A percentile compares a stretch with the other conserved stretches of the same genome.
These are phyloP conservation scores for Heliconius himera DNA, from an alignment of 1,140 invertebrate genomes.

Conservation along the genomic window DNA sequence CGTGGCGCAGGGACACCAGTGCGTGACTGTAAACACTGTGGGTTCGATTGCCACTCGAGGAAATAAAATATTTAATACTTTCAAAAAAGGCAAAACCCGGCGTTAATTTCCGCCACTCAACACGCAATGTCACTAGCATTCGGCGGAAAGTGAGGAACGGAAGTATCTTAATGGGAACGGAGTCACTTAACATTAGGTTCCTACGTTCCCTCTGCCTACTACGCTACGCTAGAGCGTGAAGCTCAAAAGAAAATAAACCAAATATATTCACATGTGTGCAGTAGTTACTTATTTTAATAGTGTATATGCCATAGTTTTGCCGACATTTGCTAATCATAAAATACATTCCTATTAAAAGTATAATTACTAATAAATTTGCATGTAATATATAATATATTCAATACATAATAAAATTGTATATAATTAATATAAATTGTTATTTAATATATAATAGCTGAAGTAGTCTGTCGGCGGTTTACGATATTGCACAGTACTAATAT, in stretches of 20 bases:
- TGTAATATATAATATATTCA: constrained; percentile 1
- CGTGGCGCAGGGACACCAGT: too few relatives aligned
- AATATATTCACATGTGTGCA: background rate
- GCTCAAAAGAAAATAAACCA: background rate
- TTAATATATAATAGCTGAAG: background rate
- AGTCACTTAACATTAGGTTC: too few relatives aligned
- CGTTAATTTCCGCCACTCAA: too few relatives aligned
- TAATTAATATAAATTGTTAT: background rate
- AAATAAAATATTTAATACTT: too few relatives aligned
- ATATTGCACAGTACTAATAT: constrained; percentile 5
- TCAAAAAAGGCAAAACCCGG: too few relatives aligned
- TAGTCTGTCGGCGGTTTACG: background rate
- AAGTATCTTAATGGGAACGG: too few relatives aligned
- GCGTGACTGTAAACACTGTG: too few relatives aligned
- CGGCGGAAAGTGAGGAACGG: too few relatives aligned
- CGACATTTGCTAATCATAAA: background rate
- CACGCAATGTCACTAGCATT: too few relatives aligned
- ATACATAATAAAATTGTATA: constrained; percentile 9
- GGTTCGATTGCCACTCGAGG: too few relatives aligned
- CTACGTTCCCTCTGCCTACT: too few relatives aligned
- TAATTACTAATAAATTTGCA: background rate
- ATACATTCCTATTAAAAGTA: background rate
- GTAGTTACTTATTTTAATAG: background rate
- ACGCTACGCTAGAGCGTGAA: too few relatives aligned
- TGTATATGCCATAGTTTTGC: background rate